These are phyloP conservation scores for Zaprionus lineosus DNA, from an alignment of 2,888 invertebrate genomes.

Conservation along the genomic window DNA sequence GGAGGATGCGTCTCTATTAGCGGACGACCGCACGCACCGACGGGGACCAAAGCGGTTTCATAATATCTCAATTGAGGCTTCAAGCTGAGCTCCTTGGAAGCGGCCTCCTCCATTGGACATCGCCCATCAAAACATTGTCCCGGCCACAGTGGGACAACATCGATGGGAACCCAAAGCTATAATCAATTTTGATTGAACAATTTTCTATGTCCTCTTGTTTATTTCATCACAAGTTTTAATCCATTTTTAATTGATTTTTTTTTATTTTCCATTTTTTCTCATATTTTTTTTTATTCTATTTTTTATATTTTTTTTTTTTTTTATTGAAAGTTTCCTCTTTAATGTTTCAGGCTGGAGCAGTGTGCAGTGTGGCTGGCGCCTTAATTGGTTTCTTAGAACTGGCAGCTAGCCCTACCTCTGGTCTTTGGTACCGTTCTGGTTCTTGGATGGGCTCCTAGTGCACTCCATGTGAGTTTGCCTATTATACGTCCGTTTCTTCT, in stretches of 20 bases:
- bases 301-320: too few species aligned
- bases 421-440: constrained; percentile 42
- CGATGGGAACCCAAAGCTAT: too few species aligned
- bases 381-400: constrained; percentile 73
- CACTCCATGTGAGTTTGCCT: constrained; percentile 60
- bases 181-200: too few species aligned
- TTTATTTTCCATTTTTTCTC: too few species aligned
- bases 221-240: too few species aligned
- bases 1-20: constrained; percentile 68
- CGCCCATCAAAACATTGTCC: constrained; percentile 47
- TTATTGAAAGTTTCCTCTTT: too few species aligned
- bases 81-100: constrained; percentile 27
- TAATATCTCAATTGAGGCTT: constrained; percentile 72
- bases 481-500: constrained; percentile 41
- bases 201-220: too few species aligned
- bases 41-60: constrained; percentile 60
- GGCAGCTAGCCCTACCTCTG: constrained; percentile 56
- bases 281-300: too few species aligned
- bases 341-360: too few species aligned
- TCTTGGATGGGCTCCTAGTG: constrained; percentile 20
- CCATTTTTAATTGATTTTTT: too few species aligned
- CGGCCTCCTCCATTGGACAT: constrained; percentile 39
- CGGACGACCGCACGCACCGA: constrained; percentile 69
- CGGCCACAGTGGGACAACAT: constrained; percentile 14
- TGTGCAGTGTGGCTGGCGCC: constrained; percentile 59